A percentile compares a stretch with the other conserved stretches of the same genome.
Evolutionary conservation across 2,113 vertebrate species (phyloP).

Genomic region (Malurus elegans): DNA sequence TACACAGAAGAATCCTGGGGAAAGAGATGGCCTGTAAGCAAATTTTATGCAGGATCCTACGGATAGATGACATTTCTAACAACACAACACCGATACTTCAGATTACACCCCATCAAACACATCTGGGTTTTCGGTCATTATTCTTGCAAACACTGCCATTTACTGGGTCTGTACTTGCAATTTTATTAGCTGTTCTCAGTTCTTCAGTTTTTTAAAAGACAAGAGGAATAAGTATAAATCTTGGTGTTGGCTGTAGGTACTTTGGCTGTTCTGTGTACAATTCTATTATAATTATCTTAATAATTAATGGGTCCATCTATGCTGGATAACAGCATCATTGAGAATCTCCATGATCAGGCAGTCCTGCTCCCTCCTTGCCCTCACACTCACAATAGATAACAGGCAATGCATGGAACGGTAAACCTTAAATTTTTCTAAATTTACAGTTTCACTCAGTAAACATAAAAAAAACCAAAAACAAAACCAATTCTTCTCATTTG

Average conservation of each 20-base stretch:
- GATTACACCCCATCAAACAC: background rate
- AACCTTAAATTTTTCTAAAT: background rate
- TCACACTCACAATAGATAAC: rapidly evolving
- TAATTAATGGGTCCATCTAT: background rate
- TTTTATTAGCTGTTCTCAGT: background rate
- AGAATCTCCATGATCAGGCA: background rate
- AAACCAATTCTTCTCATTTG: background rate
- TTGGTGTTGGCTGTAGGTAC: background rate
- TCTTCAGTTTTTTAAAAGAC: background rate
- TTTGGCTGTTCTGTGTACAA: background rate
- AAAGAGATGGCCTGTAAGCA: background rate
- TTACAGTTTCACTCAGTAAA: background rate
- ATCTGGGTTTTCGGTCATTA: background rate
- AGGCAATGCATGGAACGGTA: background rate
- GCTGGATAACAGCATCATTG: background rate
- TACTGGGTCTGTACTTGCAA: background rate
- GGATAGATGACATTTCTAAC: background rate
- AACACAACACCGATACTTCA: background rate
- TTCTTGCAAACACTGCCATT: background rate
- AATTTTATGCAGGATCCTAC: background rate
- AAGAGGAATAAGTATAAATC: background rate
- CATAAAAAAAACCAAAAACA: background rate
- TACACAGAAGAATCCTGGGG: background rate
- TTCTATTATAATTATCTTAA: background rate
- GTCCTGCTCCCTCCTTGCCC: background rate